phyloP scores from a whole-genome alignment of 2,888 invertebrate species.

The Hydropsyche betteni region DNA sequence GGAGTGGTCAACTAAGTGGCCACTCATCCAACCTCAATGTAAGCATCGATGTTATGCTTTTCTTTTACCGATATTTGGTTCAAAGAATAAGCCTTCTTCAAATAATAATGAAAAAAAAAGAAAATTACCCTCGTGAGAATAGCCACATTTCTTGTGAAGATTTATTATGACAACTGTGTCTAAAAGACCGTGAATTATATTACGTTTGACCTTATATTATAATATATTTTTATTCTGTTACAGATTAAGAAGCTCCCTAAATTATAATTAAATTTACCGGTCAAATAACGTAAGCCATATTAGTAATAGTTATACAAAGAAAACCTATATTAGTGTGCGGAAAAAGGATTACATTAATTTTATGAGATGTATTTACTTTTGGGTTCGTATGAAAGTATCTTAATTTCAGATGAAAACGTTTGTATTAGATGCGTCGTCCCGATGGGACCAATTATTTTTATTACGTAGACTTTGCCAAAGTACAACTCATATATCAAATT shows the following conservation, averaged over 20 bases:
- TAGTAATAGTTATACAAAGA: too few relatives aligned
- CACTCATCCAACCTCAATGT: conserved; percentile 29
- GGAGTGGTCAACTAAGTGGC: conserved; percentile 18
- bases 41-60: conserved; percentile 31
- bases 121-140: conserved; percentile 16
- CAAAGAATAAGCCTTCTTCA: conserved; percentile 13
- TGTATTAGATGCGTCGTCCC: background rate
- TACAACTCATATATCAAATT: too few relatives aligned
- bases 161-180: background rate
- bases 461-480: background rate
- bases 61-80: background rate
- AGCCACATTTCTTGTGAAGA: conserved; percentile 13
- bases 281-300: too few relatives aligned
- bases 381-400: too few relatives aligned
- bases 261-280: too few relatives aligned
- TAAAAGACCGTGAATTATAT: conserved; percentile 22
- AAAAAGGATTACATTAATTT: too few relatives aligned
- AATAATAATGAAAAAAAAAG: conserved; percentile 28
- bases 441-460: conserved; percentile 18
- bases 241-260: too few relatives aligned
- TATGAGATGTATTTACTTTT: too few relatives aligned
- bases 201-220: conserved; percentile 9
- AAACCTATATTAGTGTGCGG: too few relatives aligned
- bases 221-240: conserved; percentile 7
- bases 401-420: too few relatives aligned